phyloP scores from a whole-genome alignment of 2,797 vertebrate genomes.

The Natrix natrix region DNA sequence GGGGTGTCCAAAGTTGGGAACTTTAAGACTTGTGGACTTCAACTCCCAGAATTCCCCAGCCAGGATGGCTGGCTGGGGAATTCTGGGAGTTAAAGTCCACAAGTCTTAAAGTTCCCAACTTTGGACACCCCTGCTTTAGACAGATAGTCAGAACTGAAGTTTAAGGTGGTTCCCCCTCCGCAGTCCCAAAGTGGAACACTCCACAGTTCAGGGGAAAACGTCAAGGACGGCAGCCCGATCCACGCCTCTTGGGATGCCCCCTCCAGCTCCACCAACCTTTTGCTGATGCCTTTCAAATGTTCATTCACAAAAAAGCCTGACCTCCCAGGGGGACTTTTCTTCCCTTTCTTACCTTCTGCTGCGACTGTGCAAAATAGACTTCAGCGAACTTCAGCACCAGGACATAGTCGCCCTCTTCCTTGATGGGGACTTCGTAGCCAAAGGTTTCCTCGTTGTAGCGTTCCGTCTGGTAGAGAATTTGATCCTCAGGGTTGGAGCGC shows the following conservation, averaged over 20 bases:
- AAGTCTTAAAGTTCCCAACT: too few relatives aligned
- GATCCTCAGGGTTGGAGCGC: slow-evolving; percentile 91
- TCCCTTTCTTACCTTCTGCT: slow-evolving; percentile 88
- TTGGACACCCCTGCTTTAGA: too few relatives aligned
- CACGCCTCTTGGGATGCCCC: background rate
- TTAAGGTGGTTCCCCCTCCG: background rate
- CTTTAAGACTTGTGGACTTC: too few relatives aligned
- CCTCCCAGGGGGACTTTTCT: background rate
- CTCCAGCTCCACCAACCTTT: background rate
- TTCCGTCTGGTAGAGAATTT: slow-evolving; percentile 96
- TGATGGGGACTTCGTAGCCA: slow-evolving; percentile 93
- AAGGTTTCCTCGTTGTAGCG: slow-evolving; percentile 98
- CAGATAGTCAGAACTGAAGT: background rate
- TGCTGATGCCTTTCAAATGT: background rate
- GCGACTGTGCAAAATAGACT: slow-evolving; percentile 98
- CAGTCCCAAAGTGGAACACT: background rate
- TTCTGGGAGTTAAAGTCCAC: too few relatives aligned
- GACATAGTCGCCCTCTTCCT: slow-evolving; percentile 96
- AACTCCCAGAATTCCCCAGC: too few relatives aligned
- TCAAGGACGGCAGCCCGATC: background rate
- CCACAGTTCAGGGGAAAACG: background rate
- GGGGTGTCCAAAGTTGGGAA: too few relatives aligned
- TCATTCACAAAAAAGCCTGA: background rate
- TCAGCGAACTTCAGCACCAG: slow-evolving; percentile 97
- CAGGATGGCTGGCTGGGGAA: too few relatives aligned